Percentiles rank a stretch among this genome's conserved stretches.
Conservation (phyloP, 2,113 vertebrate genomes). For the Shinisaurus crocodilurus region DNA sequence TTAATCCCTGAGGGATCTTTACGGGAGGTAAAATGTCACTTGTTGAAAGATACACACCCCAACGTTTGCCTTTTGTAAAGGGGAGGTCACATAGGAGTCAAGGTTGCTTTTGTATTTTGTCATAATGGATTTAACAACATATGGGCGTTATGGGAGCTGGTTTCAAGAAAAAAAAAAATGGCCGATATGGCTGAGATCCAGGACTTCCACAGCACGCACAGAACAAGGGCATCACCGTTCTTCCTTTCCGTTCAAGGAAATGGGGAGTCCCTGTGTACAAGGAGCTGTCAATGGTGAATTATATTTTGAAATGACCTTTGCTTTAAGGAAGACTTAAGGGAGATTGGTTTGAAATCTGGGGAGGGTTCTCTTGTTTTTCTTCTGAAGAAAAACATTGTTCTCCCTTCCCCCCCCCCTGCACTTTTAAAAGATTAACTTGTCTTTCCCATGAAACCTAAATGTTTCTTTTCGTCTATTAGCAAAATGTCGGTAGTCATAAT, state of each 20-base stretch:
- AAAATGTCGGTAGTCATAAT: neutral
- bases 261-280: neutral
- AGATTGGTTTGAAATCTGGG: neutral
- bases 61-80: conserved; percentile 18
- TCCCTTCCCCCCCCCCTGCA: neutral
- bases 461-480: neutral
- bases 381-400: neutral
- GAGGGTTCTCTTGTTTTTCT: neutral
- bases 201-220: neutral
- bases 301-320: neutral
- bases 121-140: neutral
- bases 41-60: neutral
- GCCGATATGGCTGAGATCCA: neutral
- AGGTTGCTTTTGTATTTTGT: conserved; percentile 5
- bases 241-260: neutral
- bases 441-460: neutral
- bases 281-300: neutral
- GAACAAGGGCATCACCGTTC: neutral
- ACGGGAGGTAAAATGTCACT: conserved; percentile 81
- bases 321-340: neutral
- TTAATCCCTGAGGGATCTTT: conserved; percentile 80
- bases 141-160: neutral
- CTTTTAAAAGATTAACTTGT: neutral
- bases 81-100: neutral
- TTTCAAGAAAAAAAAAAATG: neutral